Evolutionary conservation across 2,888 invertebrate species (phyloP).

Genomic region (Deilephila elpenor): DNA sequence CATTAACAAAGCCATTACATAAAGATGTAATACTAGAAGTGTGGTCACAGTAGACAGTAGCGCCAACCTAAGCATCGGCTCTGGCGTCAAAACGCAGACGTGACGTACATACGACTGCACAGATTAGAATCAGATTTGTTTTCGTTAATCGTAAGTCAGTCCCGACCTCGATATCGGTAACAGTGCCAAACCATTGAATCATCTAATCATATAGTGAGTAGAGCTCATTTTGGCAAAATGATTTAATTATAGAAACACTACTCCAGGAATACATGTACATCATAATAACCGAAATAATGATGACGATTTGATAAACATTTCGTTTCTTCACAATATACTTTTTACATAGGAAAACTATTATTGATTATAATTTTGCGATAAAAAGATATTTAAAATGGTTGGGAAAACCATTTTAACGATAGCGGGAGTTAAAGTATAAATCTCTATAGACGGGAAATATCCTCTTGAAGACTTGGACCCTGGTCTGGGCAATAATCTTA

Average conservation of each 20-base stretch:
- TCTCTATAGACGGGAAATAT: neutral
- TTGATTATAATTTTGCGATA: too few relatives aligned
- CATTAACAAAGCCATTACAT: too few relatives aligned
- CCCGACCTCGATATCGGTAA: neutral
- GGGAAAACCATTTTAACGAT: too few relatives aligned
- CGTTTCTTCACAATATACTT: too few relatives aligned
- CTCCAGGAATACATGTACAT: neutral
- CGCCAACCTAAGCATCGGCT: neutral
- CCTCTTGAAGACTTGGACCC: too few relatives aligned
- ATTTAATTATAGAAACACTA: neutral
- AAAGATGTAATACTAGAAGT: too few relatives aligned
- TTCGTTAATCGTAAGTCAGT: conserved; percentile 1
- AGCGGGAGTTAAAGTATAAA: too few relatives aligned
- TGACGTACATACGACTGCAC: neutral
- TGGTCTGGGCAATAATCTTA: too few relatives aligned
- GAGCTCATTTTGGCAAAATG: neutral
- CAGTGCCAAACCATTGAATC: conserved; percentile 18
- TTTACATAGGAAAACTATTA: too few relatives aligned
- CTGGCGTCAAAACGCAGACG: neutral
- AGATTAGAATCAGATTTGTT: conserved; percentile 22
- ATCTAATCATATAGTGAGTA: neutral
- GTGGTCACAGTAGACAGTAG: neutral
- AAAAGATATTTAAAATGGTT: too few relatives aligned
- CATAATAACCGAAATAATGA: neutral
- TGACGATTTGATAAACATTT: neutral